Conservation (phyloP, 2,113 vertebrate genomes). For the Anarrhichthys ocellatus region DNA sequence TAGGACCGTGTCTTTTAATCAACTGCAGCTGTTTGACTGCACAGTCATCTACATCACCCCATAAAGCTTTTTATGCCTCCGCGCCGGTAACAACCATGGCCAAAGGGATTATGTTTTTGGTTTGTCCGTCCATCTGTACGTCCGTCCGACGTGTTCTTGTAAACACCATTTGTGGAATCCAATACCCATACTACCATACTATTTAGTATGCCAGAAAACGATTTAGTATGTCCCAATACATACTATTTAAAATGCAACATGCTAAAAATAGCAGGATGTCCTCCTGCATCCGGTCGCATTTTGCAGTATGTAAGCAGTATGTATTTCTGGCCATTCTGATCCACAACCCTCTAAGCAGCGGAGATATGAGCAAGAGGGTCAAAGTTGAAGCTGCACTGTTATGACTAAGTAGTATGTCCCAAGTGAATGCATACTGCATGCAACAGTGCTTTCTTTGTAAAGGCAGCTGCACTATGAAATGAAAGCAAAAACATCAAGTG, state of each 20-base stretch:
- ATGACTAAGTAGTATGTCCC: no score
- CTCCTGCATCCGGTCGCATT: neutral
- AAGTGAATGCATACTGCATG: neutral
- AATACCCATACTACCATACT: no score
- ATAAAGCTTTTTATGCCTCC: neutral
- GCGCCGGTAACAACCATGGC: no score
- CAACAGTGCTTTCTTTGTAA: neutral
- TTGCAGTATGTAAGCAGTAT: no score
- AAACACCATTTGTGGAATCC: no score
- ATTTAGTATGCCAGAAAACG: neutral
- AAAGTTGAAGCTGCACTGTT: no score
- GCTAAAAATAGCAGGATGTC: neutral
- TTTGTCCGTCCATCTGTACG: neutral
- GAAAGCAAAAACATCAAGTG: neutral
- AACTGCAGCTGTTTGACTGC: neutral
- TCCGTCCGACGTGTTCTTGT: no score
- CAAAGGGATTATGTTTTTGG: neutral
- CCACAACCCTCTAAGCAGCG: no score
- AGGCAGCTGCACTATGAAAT: neutral
- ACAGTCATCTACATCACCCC: neutral
- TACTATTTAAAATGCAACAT: neutral
- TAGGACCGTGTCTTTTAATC: neutral
- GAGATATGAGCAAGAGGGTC: no score
- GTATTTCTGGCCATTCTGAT: no score
- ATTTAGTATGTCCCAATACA: neutral